These are phyloP conservation scores for Xyrauchen texanus DNA, from an alignment of 2,113 vertebrate species.

Conservation along the genomic window DNA sequence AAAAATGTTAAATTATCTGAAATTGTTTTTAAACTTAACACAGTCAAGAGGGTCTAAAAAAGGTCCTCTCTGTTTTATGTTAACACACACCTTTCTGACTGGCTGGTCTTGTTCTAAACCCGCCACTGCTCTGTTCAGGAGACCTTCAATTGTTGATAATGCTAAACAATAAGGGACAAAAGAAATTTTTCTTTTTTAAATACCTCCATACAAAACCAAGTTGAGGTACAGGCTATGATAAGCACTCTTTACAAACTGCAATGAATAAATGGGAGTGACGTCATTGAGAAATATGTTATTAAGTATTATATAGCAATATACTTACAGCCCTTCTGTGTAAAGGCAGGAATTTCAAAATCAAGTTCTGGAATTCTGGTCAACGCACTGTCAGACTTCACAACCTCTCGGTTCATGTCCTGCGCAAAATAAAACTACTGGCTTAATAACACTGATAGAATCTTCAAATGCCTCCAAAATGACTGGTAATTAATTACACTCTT, in stretches of 20 bases:
- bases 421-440: not conserved
- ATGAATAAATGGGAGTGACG: too few relatives aligned
- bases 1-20: too few relatives aligned
- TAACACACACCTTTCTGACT: conserved; percentile 69
- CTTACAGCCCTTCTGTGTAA: conserved; percentile 90
- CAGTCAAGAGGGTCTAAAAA: too few relatives aligned
- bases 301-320: conserved; percentile 35
- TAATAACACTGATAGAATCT: not conserved
- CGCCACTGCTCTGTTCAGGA: conserved; percentile 81
- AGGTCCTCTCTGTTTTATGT: too few relatives aligned
- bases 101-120: conserved; percentile 93
- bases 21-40: too few relatives aligned
- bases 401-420: conserved; percentile 82
- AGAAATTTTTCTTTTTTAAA: too few relatives aligned
- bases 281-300: too few relatives aligned
- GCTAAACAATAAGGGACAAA: conserved; percentile 63
- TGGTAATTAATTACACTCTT: too few relatives aligned
- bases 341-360: conserved; percentile 94
- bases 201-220: too few relatives aligned
- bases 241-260: too few relatives aligned
- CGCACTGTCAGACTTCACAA: conserved; percentile 90
- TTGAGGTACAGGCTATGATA: too few relatives aligned
- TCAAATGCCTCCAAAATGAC: not conserved
- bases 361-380: conserved; percentile 84
- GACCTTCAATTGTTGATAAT: conserved; percentile 90